Percentiles rank a stretch among this genome's conserved stretches.
Conservation (phyloP, 2,113 vertebrate genomes). For the Oreochromis aureus region DNA sequence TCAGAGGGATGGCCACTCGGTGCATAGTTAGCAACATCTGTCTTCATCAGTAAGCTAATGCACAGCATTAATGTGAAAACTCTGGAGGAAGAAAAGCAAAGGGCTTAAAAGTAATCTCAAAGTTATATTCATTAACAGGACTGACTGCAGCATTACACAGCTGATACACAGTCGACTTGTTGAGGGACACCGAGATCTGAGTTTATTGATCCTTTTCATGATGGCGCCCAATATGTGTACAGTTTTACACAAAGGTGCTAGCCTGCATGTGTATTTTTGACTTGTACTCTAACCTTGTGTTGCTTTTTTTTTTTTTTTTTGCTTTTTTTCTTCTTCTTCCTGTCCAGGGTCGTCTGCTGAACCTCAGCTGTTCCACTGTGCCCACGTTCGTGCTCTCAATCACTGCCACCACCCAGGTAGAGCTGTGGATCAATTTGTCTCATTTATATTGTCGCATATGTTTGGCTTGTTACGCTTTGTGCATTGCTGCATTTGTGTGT, state of each 20-base stretch:
- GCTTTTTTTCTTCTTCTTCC: not conserved
- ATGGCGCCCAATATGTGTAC: not conserved
- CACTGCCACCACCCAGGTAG: slow-evolving; percentile 92
- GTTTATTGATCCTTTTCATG: not conserved
- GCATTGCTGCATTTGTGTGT: not conserved
- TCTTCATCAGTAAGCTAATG: not conserved
- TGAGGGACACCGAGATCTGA: rapidly evolving
- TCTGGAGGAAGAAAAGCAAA: not conserved
- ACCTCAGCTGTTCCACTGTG: slow-evolving; percentile 96
- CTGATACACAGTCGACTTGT: not conserved
- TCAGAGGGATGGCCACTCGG: not conserved
- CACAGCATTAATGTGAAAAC: not conserved
- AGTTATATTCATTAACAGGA: rapidly evolving
- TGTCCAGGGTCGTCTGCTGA: slow-evolving; percentile 82
- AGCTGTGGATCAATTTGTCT: not conserved
- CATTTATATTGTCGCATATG: not conserved
- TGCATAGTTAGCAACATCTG: not conserved
- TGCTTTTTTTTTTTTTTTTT: not conserved
- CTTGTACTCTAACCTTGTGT: not conserved
- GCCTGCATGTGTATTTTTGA: not conserved
- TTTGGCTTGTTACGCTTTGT: not conserved
- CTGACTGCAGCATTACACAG: not conserved
- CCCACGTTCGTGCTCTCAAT: slow-evolving; percentile 97
- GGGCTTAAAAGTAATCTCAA: not conserved
- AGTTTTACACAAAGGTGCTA: not conserved